Conservation (phyloP, 2,797 vertebrate genomes). For the Pseudochromis fuscus region DNA sequence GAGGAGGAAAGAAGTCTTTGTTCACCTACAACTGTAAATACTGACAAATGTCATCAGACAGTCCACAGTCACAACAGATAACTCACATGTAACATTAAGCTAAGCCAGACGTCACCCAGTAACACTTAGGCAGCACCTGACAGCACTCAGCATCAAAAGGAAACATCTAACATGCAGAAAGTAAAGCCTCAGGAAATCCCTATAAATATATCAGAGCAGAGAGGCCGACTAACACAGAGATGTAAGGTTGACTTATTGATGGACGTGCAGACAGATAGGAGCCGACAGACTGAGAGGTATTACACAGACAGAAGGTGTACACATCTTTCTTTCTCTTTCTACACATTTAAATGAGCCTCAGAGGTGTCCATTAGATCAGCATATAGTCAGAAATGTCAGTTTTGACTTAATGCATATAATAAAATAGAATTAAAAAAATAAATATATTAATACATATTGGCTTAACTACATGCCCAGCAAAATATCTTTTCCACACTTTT, state of each 20-base stretch:
- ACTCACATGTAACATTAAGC: constrained; percentile 43
- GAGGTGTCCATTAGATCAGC: background rate
- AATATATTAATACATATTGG: no score
- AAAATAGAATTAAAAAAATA: background rate
- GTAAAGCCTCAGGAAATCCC: constrained; percentile 58
- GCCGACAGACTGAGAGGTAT: constrained; percentile 26
- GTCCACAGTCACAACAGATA: constrained; percentile 70
- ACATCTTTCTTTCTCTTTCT: background rate
- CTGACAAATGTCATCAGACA: constrained; percentile 77
- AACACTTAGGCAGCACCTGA: constrained; percentile 63
- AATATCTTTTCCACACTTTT: no score
- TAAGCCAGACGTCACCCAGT: constrained; percentile 60
- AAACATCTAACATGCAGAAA: constrained; percentile 44
- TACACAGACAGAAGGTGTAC: constrained; percentile 13
- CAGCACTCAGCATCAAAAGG: constrained; percentile 25
- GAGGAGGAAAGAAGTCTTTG: constrained; percentile 47
- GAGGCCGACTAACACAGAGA: constrained; percentile 33
- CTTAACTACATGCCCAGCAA: no score
- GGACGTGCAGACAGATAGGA: constrained; percentile 42
- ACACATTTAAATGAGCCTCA: background rate
- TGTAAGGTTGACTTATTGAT: constrained; percentile 55
- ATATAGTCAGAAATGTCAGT: background rate
- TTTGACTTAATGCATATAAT: constrained; percentile 2
- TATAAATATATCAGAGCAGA: constrained; percentile 62
- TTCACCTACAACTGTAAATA: constrained; percentile 67